Conservation (phyloP, 2,113 vertebrate species). For the Amblyornis subalaris region DNA sequence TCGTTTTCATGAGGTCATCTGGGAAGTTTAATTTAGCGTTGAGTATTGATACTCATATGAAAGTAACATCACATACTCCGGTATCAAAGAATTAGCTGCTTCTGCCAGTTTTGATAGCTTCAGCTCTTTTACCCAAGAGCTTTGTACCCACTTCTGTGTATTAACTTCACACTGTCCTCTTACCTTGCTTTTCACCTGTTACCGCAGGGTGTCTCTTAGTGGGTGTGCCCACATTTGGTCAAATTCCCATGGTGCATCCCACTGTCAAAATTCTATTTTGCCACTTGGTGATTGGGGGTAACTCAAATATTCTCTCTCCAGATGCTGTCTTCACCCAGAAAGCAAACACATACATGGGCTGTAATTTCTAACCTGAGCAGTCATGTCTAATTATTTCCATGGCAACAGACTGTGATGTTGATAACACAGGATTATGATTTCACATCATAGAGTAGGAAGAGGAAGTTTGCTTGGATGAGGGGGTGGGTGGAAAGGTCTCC, state of each 20-base stretch:
- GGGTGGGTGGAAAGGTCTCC: slow-evolving; percentile 21
- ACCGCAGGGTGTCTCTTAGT: not conserved
- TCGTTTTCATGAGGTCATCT: not conserved
- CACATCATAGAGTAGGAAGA: not conserved
- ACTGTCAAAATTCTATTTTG: slow-evolving; percentile 1
- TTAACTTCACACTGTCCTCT: not conserved
- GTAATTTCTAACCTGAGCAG: slow-evolving; percentile 44
- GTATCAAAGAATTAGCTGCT: not conserved
- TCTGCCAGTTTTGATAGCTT: not conserved
- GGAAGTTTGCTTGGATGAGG: slow-evolving; percentile 34
- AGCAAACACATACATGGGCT: slow-evolving; percentile 3
- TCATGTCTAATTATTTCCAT: slow-evolving; percentile 54
- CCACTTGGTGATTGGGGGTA: not conserved
- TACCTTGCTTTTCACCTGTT: not conserved
- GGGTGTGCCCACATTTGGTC: not conserved
- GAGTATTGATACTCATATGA: not conserved
- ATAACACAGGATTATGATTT: slow-evolving; percentile 35
- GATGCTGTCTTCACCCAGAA: not conserved
- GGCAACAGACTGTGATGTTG: slow-evolving; percentile 24
- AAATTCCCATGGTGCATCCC: not conserved
- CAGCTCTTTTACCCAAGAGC: not conserved
- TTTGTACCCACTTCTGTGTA: not conserved
- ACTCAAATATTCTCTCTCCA: slow-evolving; percentile 2
- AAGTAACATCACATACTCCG: not conserved
- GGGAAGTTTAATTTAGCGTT: not conserved